Evolutionary conservation across 2,888 invertebrate species (phyloP).

Genomic region (Lydus trimaculatus): DNA sequence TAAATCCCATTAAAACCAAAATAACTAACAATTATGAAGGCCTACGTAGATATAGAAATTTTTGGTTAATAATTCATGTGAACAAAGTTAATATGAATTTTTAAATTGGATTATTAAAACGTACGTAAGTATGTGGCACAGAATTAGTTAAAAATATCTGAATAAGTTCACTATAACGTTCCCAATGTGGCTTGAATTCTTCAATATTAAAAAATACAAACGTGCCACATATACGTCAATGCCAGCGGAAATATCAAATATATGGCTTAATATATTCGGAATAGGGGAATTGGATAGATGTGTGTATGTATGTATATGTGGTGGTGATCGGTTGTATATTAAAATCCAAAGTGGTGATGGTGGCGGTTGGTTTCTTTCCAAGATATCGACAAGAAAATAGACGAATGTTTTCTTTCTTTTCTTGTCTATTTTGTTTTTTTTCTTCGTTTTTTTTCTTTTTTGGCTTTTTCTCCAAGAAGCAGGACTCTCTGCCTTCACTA

Average conservation of each 20-base stretch:
- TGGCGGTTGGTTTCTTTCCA: background rate
- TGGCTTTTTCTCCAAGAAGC: background rate
- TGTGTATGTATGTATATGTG: constrained; percentile 6
- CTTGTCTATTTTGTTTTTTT: background rate
- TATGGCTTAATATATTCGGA: constrained; percentile 38
- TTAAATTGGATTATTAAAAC: background rate
- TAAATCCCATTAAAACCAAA: background rate
- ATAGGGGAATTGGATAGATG: background rate
- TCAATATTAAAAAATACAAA: constrained; percentile 35
- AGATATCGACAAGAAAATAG: background rate
- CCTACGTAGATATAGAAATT: background rate
- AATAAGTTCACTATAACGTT: background rate
- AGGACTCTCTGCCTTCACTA: constrained; percentile 11
- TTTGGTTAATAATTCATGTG: background rate
- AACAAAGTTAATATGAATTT: background rate
- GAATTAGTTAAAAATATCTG: background rate
- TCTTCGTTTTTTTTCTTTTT: background rate
- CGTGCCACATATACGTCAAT: constrained; percentile 33
- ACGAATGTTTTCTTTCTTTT: background rate
- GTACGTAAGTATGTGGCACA: background rate
- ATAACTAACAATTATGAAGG: background rate
- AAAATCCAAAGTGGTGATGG: constrained; percentile 29
- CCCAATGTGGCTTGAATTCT: constrained; percentile 13
- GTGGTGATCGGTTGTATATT: constrained; percentile 33
- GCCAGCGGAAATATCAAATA: constrained; percentile 40